Evolutionary conservation across 37 sponge, comb jelly and placozoan genomes (phyloP).

Genomic region (Mnemiopsis leidyi): DNA sequence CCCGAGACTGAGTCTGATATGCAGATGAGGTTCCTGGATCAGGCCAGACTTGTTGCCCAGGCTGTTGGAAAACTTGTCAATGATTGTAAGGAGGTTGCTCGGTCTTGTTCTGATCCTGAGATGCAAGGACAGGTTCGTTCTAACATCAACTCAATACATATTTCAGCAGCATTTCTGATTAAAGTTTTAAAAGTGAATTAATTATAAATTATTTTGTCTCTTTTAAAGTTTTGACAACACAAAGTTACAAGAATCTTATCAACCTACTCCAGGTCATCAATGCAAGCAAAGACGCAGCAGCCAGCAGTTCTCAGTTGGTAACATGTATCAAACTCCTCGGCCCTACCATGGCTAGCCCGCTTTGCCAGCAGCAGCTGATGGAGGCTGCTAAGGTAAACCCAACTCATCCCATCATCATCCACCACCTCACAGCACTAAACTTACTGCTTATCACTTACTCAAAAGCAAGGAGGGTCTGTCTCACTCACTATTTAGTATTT

Average conservation of each 20-base stretch:
- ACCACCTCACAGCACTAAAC: slow-evolving; percentile 27
- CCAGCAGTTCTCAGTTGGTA: slow-evolving; percentile 76
- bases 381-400: slow-evolving; percentile 70
- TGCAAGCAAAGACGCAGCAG: slow-evolving; percentile 86
- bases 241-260: too few species aligned
- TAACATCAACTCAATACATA: too few species aligned
- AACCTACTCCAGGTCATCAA: slow-evolving; percentile 50
- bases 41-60: slow-evolving; percentile 54
- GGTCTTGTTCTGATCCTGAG: slow-evolving; percentile 52
- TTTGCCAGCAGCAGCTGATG: slow-evolving; percentile 78
- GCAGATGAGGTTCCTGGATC: slow-evolving; percentile 66
- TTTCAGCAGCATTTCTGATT: too few species aligned
- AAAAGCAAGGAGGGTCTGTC: background rate
- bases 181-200: too few species aligned
- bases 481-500: too few species aligned
- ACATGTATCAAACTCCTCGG: slow-evolving; percentile 67
- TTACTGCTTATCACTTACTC: background rate
- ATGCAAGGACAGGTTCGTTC: slow-evolving; percentile 43
- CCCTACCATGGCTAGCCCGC: slow-evolving; percentile 65
- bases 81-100: slow-evolving; percentile 62
- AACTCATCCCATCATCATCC: background rate
- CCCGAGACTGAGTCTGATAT: slow-evolving; percentile 42
- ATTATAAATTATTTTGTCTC: too few species aligned
- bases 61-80: slow-evolving; percentile 46
- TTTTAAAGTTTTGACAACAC: too few species aligned